Conservation (phyloP, 1,140 invertebrate species). For the Aphidius ervi region DNA sequence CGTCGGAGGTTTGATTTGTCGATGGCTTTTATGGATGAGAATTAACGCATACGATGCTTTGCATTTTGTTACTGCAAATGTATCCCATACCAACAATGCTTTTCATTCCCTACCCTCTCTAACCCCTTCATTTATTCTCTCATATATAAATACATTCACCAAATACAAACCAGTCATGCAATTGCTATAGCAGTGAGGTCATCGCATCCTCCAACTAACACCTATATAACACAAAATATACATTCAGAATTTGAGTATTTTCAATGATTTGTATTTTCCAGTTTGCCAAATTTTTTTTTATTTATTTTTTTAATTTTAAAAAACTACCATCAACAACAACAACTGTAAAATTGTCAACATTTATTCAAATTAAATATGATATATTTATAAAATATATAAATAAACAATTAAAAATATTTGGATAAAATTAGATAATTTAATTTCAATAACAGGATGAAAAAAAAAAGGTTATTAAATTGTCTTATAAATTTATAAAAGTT, state of each 20-base stretch:
- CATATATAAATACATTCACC: background rate
- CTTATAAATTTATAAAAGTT: too few species aligned
- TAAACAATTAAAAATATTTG: too few species aligned
- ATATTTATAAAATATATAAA: too few species aligned
- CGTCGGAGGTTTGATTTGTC: conserved; percentile 52
- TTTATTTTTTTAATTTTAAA: background rate
- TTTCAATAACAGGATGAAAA: too few species aligned
- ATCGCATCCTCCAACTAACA: background rate
- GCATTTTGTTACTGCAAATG: conserved; percentile 53
- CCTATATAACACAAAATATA: conserved; percentile 24
- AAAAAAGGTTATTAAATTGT: too few species aligned
- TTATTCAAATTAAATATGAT: background rate
- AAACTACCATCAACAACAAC: too few species aligned
- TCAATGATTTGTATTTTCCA: conserved; percentile 45
- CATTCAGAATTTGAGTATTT: conserved; percentile 32
- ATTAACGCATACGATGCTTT: conserved; percentile 49
- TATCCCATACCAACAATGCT: conserved; percentile 23
- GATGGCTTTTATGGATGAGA: conserved; percentile 54
- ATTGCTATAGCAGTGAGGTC: conserved; percentile 16
- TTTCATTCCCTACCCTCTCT: conserved; percentile 16
- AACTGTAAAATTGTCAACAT: conserved; percentile 1
- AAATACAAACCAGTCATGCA: conserved; percentile 25
- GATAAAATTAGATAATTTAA: too few species aligned
- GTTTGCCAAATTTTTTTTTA: conserved; percentile 43
- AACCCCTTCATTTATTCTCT: background rate